Evolutionary conservation across 1,140 invertebrate species (phyloP), one percentile per base, ranked within the genome.

Genomic region (Drosophila dunni): DNA sequence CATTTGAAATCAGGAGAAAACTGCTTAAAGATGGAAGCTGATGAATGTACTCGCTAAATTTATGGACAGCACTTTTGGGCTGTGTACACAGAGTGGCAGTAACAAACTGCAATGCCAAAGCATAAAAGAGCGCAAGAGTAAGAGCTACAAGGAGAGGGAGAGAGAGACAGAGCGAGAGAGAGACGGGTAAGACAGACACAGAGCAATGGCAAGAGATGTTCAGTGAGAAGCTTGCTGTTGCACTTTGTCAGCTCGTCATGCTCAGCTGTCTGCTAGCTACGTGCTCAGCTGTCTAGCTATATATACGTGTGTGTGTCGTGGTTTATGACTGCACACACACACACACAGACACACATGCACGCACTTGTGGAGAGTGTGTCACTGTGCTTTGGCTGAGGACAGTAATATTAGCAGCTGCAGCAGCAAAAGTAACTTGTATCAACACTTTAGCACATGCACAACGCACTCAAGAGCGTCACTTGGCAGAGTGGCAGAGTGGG

Each of bases 211-310:
- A 29, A 29, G 24, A 29, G 24, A 29, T 29, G 24, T 29, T 29
- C 24, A 29, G 24, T 29, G 10, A 65, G 45, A 50, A 72, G 66
- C 44, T 72, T 51, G 76, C 68, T 77, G 78, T 58, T 86, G 82
- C 82, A 88, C 84, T 88, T 88, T 89, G 84, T 89, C 84, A 89
- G 82, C 84, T 89, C 83, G 73, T 88, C 80, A 88, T 88, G 82
- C 78, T 74, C 75, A 74, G 78, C 78, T 79, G 78, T 79, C 78
- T 79, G 75, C 79, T 71, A 77, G 75, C 79, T 71, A 81, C 79
- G 82, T 86, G 73, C 76, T 65, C 79, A 74, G 72, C 79, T 88
- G 79, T 74, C 83, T 79, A 61, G 29, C 71, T 69, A 5, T 29
- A 29, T 6, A 6, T 29, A 29, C 5, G 6, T 29, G 53, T 57